Conservation (phyloP, 2,888 invertebrate genomes). For the Embidobia sp. region DNA sequence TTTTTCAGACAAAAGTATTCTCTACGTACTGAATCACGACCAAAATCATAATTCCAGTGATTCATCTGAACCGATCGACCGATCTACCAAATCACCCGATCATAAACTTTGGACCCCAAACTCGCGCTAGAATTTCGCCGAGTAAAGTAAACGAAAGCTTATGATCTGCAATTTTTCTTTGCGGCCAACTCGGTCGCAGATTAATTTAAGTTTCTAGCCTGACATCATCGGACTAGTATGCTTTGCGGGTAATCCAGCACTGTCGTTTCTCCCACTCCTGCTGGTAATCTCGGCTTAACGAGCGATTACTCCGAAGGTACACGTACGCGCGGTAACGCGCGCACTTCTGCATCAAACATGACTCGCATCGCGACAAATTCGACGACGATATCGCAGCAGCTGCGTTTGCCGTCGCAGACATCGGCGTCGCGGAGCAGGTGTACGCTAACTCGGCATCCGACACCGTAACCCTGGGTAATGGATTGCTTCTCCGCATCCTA, state of each 20-base stretch:
- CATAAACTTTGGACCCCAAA: too few species aligned
- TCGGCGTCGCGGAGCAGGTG: conserved; percentile 47
- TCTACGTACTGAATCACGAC: too few species aligned
- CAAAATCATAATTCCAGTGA: too few species aligned
- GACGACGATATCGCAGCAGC: conserved; percentile 72
- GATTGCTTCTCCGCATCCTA: conserved; percentile 37
- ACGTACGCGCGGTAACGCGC: conserved; percentile 47
- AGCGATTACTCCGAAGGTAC: conserved; percentile 51
- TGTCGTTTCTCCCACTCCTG: conserved; percentile 11
- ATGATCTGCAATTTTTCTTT: background rate
- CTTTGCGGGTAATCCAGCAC: conserved; percentile 37
- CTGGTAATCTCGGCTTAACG: conserved; percentile 53
- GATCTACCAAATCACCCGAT: too few species aligned
- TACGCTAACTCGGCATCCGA: conserved; percentile 50
- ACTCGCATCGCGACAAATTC: conserved; percentile 64
- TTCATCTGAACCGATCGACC: too few species aligned
- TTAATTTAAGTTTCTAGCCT: conserved; percentile 45
- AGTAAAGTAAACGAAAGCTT: background rate
- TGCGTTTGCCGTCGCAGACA: conserved; percentile 64
- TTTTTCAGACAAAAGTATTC: too few species aligned
- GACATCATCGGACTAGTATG: conserved; percentile 41
- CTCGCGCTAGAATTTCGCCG: too few species aligned
- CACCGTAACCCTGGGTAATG: conserved; percentile 61
- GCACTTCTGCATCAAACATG: conserved; percentile 60
- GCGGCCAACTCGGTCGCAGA: background rate